Percentiles rank a stretch among this genome's conserved stretches.
Evolutionary conservation across 2,888 invertebrate genomes (phyloP).

Genomic region (Xylophagus ater): DNA sequence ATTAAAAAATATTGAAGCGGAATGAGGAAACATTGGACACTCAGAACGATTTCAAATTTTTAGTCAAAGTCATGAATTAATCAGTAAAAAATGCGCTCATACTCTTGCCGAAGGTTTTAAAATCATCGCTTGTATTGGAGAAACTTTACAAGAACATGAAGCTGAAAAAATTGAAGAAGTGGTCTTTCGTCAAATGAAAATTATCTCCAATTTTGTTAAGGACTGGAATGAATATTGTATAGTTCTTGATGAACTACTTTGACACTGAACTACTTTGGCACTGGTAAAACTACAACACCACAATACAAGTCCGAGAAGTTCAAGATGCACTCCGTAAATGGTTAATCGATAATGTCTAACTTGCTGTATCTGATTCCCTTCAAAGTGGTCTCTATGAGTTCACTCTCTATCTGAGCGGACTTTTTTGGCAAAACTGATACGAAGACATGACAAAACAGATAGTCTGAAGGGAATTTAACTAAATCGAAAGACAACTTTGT

Average conservation of each 20-base stretch:
- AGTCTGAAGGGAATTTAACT: too few relatives aligned
- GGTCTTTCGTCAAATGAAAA: conserved; percentile 81
- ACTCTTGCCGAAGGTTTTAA: conserved; percentile 63
- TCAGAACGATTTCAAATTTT: conserved; percentile 94
- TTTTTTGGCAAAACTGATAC: too few relatives aligned
- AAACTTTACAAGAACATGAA: conserved; percentile 91
- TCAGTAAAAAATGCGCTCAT: conserved; percentile 65
- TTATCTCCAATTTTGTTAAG: conserved; percentile 64
- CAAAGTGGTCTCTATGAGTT: too few relatives aligned
- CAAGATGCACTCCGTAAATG: conserved; percentile 82
- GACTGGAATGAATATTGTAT: conserved; percentile 74
- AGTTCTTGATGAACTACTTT: conserved; percentile 98
- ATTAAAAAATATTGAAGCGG: conserved; percentile 81
- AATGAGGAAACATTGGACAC: conserved; percentile 96
- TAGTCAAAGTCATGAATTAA: conserved; percentile 73
- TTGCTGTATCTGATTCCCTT: conserved; percentile 59
- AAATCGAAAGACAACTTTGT: too few relatives aligned
- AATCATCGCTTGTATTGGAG: conserved; percentile 93
- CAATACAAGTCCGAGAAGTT: conserved; percentile 85
- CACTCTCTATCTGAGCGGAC: too few relatives aligned
- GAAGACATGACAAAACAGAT: too few relatives aligned
- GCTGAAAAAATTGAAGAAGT: conserved; percentile 89
- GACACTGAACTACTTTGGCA: conserved; percentile 99
- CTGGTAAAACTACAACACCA: conserved; percentile 95
- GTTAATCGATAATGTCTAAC: conserved; percentile 67